Conservation (phyloP, 2,797 vertebrate genomes). For the Scolopax rusticola region DNA sequence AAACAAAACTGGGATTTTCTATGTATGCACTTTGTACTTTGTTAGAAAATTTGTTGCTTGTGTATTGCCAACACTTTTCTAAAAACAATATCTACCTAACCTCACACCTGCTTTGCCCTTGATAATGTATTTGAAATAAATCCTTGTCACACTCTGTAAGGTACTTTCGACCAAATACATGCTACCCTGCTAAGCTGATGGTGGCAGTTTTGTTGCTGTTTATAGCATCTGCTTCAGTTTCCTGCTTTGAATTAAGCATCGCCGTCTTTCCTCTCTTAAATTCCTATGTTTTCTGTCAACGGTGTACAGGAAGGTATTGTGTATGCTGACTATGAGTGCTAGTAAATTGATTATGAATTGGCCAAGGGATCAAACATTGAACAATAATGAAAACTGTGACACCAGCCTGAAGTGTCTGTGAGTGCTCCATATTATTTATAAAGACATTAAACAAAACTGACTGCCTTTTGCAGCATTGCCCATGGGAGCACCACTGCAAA, state of each 20-base stretch:
- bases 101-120: not conserved
- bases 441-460: slow-evolving; percentile 24
- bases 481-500: not conserved
- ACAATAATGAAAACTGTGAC: not conserved
- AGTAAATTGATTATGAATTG: not conserved
- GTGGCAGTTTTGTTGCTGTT: not conserved
- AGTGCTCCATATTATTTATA: not conserved
- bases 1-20: not conserved
- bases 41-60: not conserved
- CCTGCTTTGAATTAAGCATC: not conserved
- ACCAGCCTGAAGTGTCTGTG: not conserved
- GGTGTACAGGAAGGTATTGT: not conserved
- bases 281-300: not conserved
- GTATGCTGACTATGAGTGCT: not conserved
- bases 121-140: not conserved
- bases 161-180: not conserved
- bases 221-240: not conserved
- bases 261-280: not conserved
- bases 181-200: not conserved
- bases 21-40: not conserved
- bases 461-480: not conserved
- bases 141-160: not conserved
- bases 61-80: not conserved
- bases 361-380: not conserved
- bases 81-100: not conserved